Evolutionary conservation across 2,797 vertebrate species (phyloP).

Genomic region (Ctenosaura bakeri): DNA sequence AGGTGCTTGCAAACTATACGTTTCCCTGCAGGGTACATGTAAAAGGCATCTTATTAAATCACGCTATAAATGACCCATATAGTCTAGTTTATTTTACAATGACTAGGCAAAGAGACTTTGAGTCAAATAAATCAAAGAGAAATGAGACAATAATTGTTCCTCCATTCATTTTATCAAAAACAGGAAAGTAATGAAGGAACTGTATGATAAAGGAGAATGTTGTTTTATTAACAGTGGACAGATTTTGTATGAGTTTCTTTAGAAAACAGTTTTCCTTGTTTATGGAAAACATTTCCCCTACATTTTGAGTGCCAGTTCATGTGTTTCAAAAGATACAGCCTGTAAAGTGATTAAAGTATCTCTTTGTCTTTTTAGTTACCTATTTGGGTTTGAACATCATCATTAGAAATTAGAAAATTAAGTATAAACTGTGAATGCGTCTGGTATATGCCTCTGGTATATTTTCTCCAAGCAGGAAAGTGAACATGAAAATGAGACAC

Average conservation of each 20-base stretch:
- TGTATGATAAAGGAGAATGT: slow-evolving; percentile 58
- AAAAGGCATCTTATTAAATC: slow-evolving; percentile 77
- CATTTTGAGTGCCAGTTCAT: slow-evolving; percentile 61
- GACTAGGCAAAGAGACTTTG: slow-evolving; percentile 65
- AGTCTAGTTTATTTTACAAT: slow-evolving; percentile 77
- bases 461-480: not conserved
- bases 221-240: slow-evolving; percentile 52
- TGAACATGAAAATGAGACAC: not conserved
- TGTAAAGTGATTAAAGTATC: slow-evolving; percentile 30
- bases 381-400: not conserved
- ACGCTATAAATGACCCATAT: slow-evolving; percentile 77
- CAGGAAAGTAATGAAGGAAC: slow-evolving; percentile 71
- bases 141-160: slow-evolving; percentile 76
- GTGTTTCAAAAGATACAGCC: slow-evolving; percentile 49
- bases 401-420: no score
- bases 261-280: slow-evolving; percentile 34
- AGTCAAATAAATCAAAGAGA: slow-evolving; percentile 78
- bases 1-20: slow-evolving; percentile 62
- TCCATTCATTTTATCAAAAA: slow-evolving; percentile 70
- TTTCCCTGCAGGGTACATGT: slow-evolving; percentile 66
- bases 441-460: not conserved
- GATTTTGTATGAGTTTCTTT: slow-evolving; percentile 21
- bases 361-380: not conserved
- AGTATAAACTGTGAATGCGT: not conserved
- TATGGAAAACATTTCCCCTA: slow-evolving; percentile 24